phyloP scores from a whole-genome alignment of 2,797 vertebrate species.

The Tarsius wallacei region DNA sequence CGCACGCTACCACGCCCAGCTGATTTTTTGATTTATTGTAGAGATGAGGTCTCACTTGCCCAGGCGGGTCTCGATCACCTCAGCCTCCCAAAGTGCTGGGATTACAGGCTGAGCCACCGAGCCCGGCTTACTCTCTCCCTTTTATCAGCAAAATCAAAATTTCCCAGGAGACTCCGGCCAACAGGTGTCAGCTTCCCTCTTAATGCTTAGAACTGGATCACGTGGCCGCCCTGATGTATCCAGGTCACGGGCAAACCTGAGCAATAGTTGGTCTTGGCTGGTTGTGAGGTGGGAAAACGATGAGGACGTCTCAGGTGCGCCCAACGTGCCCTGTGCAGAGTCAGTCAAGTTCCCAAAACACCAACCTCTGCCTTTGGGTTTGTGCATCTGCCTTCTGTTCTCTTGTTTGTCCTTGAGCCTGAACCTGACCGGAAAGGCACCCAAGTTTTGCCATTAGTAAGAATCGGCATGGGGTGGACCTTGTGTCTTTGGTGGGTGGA shows the following conservation, averaged over 20 bases:
- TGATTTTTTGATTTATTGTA: not conserved
- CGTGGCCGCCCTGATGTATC: not conserved
- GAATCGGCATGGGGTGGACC: not conserved
- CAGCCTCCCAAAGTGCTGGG: not conserved
- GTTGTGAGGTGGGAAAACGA: not conserved
- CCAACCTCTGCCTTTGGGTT: not conserved
- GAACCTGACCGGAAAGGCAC: not conserved
- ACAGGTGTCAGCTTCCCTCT: not conserved
- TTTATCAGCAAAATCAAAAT: not conserved
- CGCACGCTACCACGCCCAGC: rapidly evolving
- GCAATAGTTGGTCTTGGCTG: not conserved
- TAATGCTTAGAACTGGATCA: not conserved
- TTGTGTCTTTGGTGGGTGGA: not conserved
- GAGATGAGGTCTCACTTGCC: not conserved
- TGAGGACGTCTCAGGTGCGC: not conserved
- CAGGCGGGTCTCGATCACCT: not conserved
- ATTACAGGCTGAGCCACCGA: not conserved
- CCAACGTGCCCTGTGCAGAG: not conserved
- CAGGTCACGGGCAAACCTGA: not conserved
- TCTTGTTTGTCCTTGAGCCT: not conserved
- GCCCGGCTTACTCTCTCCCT: rapidly evolving
- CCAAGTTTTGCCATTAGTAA: not conserved
- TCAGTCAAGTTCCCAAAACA: not conserved
- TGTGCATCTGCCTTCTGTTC: not conserved
- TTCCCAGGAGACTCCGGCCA: not conserved